Evolutionary conservation across 37 sponge, comb jelly and placozoan genomes (phyloP), one percentile per base, ranked within the genome.

Genomic region (Diacarnus erythraeanus): DNA sequence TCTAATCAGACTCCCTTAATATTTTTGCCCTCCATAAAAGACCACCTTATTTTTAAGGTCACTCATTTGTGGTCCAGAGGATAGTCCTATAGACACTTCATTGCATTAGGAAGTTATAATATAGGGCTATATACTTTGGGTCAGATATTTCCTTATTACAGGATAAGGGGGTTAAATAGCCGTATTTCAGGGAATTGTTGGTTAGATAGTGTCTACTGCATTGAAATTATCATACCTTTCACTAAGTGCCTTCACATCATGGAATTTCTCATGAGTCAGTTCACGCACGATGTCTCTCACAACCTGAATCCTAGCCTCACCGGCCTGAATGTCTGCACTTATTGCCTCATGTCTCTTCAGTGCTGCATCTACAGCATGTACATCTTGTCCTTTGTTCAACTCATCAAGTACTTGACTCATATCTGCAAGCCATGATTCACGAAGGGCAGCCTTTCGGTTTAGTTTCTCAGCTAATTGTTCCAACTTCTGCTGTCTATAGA

Each of bases 331-430:
- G 22, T 98, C 98, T 42, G 95, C 91, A 44, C 86, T 78, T 60
- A 98, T 90, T 30, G 98, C 94, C 41, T 95, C 96, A 70, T 98
- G 96, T 61, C 91, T 84, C 94, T 98, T 95, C 69, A 95, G 82
- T 9, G 98, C 93, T 61, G 93, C 92, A 59, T 94, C 96, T 33
- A 95, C 98, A 65, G 91, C 87, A n/a, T 79, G 79, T 71, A 79
- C 74, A 56, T 84, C 90, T 43, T 80, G 70, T 0, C 89, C 89
- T 33, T 86, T 92, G 69, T 92, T 88, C 91, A 93, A 51, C 72
- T 90, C 91, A 33, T 80, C 82, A 61, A 96, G 83, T 22, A 96
- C 86, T 59, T 92, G 90, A 27, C 57, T 70, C 93, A 92, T 97
- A 73, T 97, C 95, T 9, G 51, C 65, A 63, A 97, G 80, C 98